Evolutionary conservation across 2,797 vertebrate species (phyloP).

Genomic region (Gymnothorax reevesii): DNA sequence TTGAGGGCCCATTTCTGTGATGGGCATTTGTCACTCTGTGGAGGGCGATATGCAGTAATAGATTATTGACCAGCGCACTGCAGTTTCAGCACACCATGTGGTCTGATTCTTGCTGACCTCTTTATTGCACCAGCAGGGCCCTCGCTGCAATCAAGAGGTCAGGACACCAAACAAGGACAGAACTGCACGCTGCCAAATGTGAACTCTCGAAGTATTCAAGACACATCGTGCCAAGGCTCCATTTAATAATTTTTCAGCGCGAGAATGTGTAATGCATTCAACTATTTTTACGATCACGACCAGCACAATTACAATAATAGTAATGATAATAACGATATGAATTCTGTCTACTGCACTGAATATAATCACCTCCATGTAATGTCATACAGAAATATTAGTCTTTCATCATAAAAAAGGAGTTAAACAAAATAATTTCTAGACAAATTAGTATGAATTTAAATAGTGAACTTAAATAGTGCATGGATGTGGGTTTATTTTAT

Average conservation of each 20-base stretch:
- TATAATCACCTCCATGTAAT: no score
- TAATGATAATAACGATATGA: not conserved
- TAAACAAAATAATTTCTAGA: constrained; percentile 70
- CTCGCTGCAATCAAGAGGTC: constrained; percentile 57
- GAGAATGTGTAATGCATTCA: not conserved
- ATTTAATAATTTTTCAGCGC: not conserved
- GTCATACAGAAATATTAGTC: no score
- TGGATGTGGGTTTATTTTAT: constrained; percentile 72
- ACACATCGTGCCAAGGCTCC: not conserved
- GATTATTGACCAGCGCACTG: constrained; percentile 79
- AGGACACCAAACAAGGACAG: constrained; percentile 44
- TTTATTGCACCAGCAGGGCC: constrained; percentile 68
- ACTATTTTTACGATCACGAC: no score
- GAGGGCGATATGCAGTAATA: constrained; percentile 72
- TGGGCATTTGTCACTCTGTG: constrained; percentile 75
- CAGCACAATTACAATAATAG: no score
- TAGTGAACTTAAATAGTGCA: constrained; percentile 65
- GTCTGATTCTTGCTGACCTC: constrained; percentile 69
- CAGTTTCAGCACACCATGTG: constrained; percentile 72
- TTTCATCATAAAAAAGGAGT: no score
- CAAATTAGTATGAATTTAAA: constrained; percentile 55
- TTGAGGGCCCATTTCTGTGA: constrained; percentile 73
- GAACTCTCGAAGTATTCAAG: constrained; percentile 14
- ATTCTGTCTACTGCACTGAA: no score
- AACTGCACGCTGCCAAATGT: not conserved